Base-by-base conservation (phyloP, 2,113 vertebrate genomes). In the Peucedramus taeniatus region DNA sequence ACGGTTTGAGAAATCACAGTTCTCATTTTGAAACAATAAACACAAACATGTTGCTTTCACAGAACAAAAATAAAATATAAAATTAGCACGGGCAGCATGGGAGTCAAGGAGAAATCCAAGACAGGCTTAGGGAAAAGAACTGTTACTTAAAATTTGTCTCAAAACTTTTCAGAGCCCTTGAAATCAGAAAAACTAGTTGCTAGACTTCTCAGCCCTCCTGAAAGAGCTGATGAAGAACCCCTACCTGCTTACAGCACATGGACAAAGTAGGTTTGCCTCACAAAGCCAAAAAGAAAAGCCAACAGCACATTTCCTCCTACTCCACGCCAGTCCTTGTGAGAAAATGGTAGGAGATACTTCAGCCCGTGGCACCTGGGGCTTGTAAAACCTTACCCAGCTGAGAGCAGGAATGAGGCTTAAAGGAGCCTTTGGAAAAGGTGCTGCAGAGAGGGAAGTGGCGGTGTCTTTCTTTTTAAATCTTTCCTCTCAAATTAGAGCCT, bases 231-330 rank as follows among this genome's bases (percentile, higher is more conserved):
- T 13, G 7, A 9, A 91, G 31, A 68, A 40, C 8, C 1, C 0
- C 42, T 26, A 4, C 10, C 45, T 78, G 13, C 11, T 59, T 35
- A 6, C 2, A 76, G 30, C 13, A 24, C 12, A 63, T 1, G 1
- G 6, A 42, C 6, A 80, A 69, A 70, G 5, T 0, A 1, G 3
- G 2, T 24, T 50, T 86, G 2, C 47, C 40, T 42, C 11, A 57
- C 21, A 78, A 78, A 89, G 6, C 20, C 33, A n/a, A 50, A 35
- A 37, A 42, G 9, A 82, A 85, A 80, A 65, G 24, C 11, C 54
- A 81, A 9, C 15, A 81, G 3, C 47, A 12, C 1, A 0, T 8
- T 39, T 6, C 2, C 10, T 45, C 50, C 45, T 15, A 27, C 6
- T 8, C 8, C 18, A n/a, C 7, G n/a, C 4, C 26, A 50, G 15